Evolutionary conservation across 2,888 invertebrate genomes (phyloP).

Genomic region (Portevinia maculata): DNA sequence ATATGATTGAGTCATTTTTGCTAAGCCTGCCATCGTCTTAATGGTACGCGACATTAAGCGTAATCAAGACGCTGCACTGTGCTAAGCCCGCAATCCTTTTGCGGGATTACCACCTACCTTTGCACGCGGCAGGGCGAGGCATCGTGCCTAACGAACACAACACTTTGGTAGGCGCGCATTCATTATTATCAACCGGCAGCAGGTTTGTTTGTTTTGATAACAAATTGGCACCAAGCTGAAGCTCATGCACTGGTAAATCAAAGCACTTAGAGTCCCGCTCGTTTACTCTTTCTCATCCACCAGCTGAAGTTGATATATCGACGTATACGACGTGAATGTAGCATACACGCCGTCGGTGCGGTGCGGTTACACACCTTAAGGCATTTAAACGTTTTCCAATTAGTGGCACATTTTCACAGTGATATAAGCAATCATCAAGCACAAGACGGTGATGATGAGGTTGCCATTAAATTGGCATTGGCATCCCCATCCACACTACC

Average conservation of each 20-base stretch:
- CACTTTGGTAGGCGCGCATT: conserved; percentile 46
- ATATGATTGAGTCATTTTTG: conserved; percentile 72
- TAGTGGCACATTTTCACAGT: conserved; percentile 72
- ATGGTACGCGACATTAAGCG: conserved; percentile 69
- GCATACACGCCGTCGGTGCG: conserved; percentile 24
- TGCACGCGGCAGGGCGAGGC: not conserved
- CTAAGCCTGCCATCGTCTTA: conserved; percentile 69
- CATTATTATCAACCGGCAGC: conserved; percentile 71
- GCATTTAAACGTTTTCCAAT: conserved; percentile 73
- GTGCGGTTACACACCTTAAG: conserved; percentile 68
- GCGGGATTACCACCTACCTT: conserved; percentile 21
- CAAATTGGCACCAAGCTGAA: too few species aligned
- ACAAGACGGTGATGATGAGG: conserved; percentile 25
- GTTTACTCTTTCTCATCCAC: conserved; percentile 11
- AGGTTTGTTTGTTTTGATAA: conserved; percentile 71
- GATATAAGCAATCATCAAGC: conserved; percentile 66
- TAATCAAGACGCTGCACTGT: conserved; percentile 67
- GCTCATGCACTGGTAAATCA: too few species aligned
- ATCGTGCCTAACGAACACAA: conserved; percentile 46
- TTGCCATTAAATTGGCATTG: conserved; percentile 10
- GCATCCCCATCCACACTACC: not conserved
- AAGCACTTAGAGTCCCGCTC: conserved; percentile 15
- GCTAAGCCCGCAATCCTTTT: conserved; percentile 59
- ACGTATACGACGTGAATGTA: conserved; percentile 36
- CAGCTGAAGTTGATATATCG: conserved; percentile 70